phyloP scores from a whole-genome alignment of 2,888 invertebrate genomes.

The Spialia ferax region DNA sequence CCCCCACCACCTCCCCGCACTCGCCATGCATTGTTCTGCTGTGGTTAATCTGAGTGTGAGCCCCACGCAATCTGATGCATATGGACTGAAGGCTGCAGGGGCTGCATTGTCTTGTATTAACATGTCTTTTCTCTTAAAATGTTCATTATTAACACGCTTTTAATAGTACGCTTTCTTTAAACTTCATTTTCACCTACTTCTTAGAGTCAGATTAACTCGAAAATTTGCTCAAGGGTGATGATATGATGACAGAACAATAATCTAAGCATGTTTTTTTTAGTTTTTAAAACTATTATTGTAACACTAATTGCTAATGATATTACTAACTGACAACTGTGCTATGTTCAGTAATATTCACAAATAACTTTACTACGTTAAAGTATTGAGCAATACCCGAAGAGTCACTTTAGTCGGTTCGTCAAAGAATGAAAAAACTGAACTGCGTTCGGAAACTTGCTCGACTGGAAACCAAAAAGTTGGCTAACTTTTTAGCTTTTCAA shows the following conservation, averaged over 20 bases:
- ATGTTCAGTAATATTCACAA: too few relatives aligned
- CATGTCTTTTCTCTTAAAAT: not conserved
- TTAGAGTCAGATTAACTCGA: too few relatives aligned
- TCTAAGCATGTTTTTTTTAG: too few relatives aligned
- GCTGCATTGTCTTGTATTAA: conserved; percentile 9
- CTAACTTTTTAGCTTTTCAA: conserved; percentile 3
- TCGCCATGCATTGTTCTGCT: conserved; percentile 9
- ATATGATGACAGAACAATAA: too few relatives aligned
- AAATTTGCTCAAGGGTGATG: too few relatives aligned
- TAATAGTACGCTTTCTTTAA: too few relatives aligned
- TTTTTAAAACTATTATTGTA: too few relatives aligned
- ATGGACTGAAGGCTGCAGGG: not conserved
- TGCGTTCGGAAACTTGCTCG: conserved; percentile 2
- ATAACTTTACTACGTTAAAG: not conserved
- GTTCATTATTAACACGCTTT: not conserved
- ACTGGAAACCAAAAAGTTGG: not conserved
- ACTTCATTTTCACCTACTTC: too few relatives aligned
- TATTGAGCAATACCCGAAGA: not conserved
- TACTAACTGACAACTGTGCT: too few relatives aligned
- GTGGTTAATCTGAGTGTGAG: conserved; percentile 4
- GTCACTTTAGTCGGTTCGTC: not conserved
- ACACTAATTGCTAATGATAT: too few relatives aligned
- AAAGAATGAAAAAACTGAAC: not conserved
- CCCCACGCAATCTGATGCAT: not conserved
- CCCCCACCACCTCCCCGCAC: not conserved